Evolutionary conservation across 1,140 invertebrate genomes (phyloP), one percentile per base, ranked within the genome.

Genomic region (Aphaenogaster rudis): DNA sequence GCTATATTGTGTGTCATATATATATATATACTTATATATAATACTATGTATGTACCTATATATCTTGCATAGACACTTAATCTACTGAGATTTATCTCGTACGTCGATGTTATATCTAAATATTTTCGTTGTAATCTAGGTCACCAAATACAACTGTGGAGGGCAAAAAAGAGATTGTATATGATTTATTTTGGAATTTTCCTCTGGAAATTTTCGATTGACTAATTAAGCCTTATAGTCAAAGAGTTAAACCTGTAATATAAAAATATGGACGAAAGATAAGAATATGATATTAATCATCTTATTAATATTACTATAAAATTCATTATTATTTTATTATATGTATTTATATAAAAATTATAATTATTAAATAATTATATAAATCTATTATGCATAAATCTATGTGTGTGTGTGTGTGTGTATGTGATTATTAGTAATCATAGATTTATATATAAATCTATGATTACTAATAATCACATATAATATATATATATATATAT

Each of bases 61-160:
- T 88, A 92, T 93, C 89, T 90, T 79, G 74, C 42, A 88, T 92
- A 90, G 86, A 80, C 66, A 93, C 87, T 88, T 88, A 91, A 91
- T 66, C 57, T 92, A 92, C 87, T 66, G 81, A 86, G 63, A 88
- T 88, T 48, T 92, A 92, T 91, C 88, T 92, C 71, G 88, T 91
- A 92, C 81, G 88, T 93, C 79, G 82, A 91, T 94, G 91, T 92
- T 92, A 90, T 92, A 90, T 91, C 86, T 91, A 84, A 36, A 90
- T 93, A 92, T 93, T 94, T 92, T 92, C 90, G 91, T 92, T 92
- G 89, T 88, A 92, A 93, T 92, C 88, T 93, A 88, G 89, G 90
- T 93, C 86, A 93, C 88, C 86, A 93, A 94, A 94, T 93, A 94
- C 86, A 84, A 94, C 88, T 93, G 89, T 94, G 90, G 88, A 94